Evolutionary conservation across 2,888 invertebrate species (phyloP).

Genomic region (Sepioteuthis lessoniana): DNA sequence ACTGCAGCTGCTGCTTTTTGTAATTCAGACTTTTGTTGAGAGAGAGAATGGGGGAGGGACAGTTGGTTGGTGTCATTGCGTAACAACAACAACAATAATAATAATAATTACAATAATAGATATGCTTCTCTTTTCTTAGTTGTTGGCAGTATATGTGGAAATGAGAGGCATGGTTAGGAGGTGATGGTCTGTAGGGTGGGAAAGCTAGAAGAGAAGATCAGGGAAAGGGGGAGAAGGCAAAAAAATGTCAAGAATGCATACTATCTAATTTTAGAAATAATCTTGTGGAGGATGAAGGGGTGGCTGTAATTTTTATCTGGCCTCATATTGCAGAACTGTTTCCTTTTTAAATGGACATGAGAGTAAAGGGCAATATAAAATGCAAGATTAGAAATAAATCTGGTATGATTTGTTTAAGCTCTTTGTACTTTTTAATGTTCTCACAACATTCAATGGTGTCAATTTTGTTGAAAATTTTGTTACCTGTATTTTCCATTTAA

Average conservation of each 20-base stretch:
- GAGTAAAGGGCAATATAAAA: too few species aligned
- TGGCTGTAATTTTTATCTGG: too few species aligned
- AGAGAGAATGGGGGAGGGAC: neutral
- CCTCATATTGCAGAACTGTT: too few species aligned
- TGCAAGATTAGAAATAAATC: too few species aligned
- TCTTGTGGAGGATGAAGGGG: too few species aligned
- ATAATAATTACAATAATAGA: neutral
- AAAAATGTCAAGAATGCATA: constrained; percentile 33
- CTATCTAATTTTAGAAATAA: neutral
- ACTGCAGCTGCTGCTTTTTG: neutral
- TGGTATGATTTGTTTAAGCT: too few species aligned
- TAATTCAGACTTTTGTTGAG: neutral
- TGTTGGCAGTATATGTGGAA: neutral
- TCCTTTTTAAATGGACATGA: too few species aligned
- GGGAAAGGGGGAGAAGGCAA: neutral
- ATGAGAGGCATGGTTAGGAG: neutral
- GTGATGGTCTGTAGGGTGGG: neutral
- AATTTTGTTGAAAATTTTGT: too few species aligned
- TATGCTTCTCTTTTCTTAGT: neutral
- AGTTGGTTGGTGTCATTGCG: neutral
- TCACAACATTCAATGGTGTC: too few species aligned
- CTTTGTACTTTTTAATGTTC: too few species aligned
- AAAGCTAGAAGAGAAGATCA: neutral
- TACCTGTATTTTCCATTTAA: too few species aligned
- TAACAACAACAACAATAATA: neutral